These are phyloP conservation scores for Pseudobourletiella spinata DNA, from an alignment of 1,140 invertebrate genomes.

Conservation along the genomic window DNA sequence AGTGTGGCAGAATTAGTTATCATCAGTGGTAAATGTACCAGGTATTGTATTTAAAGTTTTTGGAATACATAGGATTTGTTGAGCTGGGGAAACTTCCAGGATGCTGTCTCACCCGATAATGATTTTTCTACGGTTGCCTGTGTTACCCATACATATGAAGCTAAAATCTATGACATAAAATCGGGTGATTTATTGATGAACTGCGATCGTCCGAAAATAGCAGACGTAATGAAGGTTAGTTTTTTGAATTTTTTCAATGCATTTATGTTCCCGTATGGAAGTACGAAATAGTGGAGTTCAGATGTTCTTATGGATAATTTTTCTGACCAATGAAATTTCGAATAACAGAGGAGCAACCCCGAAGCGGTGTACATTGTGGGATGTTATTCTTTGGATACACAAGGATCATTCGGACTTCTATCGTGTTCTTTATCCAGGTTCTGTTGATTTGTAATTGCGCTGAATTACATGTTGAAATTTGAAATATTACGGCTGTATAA, in stretches of 20 bases:
- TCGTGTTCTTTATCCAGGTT: conserved; percentile 51
- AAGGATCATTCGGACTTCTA: conserved; percentile 50
- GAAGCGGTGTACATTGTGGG: conserved; percentile 59
- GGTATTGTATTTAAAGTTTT: background rate
- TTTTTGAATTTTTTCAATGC: background rate
- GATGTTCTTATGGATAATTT: conserved; percentile 9
- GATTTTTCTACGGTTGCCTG: conserved; percentile 49
- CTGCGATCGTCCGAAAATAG: conserved; percentile 50
- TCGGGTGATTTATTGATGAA: conserved; percentile 49
- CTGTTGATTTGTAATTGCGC: background rate
- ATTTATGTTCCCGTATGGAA: background rate
- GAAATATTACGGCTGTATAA: conserved; percentile 10
- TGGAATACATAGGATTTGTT: conserved; percentile 8
- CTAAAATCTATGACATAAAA: conserved; percentile 61
- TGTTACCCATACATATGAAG: conserved; percentile 58
- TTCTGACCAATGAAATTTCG: too few species aligned
- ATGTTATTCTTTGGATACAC: conserved; percentile 41
- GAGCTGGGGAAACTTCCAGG: background rate
- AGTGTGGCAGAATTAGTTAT: background rate
- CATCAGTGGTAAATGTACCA: background rate
- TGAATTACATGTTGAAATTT: background rate
- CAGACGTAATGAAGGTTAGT: conserved; percentile 42
- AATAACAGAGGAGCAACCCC: conserved; percentile 51
- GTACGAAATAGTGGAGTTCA: background rate
- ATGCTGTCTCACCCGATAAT: background rate